Percentiles rank a stretch among this genome's conserved stretches.
phyloP scores from a whole-genome alignment of 2,113 vertebrate species.

The Colaptes auratus region DNA sequence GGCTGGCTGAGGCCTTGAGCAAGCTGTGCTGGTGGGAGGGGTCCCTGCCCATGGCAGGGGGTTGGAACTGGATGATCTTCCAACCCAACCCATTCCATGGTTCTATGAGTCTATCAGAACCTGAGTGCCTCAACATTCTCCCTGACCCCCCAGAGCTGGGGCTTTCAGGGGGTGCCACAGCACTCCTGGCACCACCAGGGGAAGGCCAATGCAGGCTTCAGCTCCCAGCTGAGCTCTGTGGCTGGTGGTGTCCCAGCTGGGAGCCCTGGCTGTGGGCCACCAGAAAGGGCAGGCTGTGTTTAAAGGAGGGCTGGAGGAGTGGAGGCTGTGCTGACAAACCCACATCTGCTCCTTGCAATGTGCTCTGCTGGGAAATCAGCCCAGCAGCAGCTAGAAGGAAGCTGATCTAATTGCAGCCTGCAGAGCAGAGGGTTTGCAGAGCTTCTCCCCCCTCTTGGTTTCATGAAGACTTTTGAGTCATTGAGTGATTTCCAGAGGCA shows the following conservation, averaged over 20 bases:
- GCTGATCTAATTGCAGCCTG: fast-evolving
- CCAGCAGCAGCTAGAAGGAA: neutral
- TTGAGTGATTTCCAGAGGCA: neutral
- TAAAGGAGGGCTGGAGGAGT: neutral
- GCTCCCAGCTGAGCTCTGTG: neutral
- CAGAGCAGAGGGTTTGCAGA: neutral
- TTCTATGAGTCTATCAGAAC: neutral
- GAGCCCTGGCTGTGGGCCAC: neutral
- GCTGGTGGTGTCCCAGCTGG: neutral
- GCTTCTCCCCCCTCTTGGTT: neutral
- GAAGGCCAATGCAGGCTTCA: neutral
- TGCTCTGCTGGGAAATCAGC: neutral
- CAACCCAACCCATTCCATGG: no score
- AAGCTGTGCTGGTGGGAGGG: no score
- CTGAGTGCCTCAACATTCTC: neutral
- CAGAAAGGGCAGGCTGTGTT: neutral
- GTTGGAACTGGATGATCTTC: no score
- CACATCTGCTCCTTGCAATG: neutral
- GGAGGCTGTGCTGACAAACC: fast-evolving
- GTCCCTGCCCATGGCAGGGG: no score
- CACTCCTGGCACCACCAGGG: neutral
- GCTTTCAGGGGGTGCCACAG: neutral
- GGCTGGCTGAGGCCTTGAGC: no score
- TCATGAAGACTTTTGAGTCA: neutral
- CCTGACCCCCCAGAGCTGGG: neutral